Base-by-base conservation (phyloP, 2,888 invertebrate species). In the Drosophila vallismaia region DNA sequence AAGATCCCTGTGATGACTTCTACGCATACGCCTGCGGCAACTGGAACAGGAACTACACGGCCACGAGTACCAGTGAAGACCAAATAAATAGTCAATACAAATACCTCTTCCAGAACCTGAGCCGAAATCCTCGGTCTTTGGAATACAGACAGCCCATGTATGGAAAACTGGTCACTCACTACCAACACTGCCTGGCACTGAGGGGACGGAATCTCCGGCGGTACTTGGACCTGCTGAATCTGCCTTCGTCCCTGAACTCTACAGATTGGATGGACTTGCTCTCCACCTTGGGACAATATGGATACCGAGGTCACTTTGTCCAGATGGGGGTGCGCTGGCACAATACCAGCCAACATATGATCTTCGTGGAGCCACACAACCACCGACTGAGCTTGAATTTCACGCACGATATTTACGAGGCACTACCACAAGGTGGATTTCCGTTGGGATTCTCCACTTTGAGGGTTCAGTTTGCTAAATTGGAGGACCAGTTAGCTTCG, bases 1-100 rank as follows among this genome's bases (percentile, higher is more conserved):
- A 74, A 38, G 71, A 86, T 63, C 85, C 90, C 0, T 89, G 89
- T 46, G 74, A 77, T 12, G 77, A 90, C 50, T 89, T 89, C 14
- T 77, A 89, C 56, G 71, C 67, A 10, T 79, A 88, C 38, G 86
- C 89, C 24, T 89, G 89, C 40, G 86, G 89, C 50, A 81, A 81
- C 12, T 89, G 90, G 90, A 38, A 46, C 1, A 52, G 62, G 6
- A 59, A 59, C 5, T 71, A 19, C 7, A 82, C 84, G 1, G 79
- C 83, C 12, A 83, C 89, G 77, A 68, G 74, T 4, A 28, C 86
- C 14, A 89, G 83, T 31, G 87, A 88, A 0, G 56, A 59, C 2
- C 66, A 58, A 4, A 56, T 90, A 29, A 86, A 82, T 14, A 71
- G 77, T 2, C 77, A 76, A 1, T 90, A 77, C 33, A 72, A 79